Evolutionary conservation across 2,797 vertebrate genomes (phyloP), one percentile per base, ranked within the genome.

Genomic region (Moxostoma hubbsi): DNA sequence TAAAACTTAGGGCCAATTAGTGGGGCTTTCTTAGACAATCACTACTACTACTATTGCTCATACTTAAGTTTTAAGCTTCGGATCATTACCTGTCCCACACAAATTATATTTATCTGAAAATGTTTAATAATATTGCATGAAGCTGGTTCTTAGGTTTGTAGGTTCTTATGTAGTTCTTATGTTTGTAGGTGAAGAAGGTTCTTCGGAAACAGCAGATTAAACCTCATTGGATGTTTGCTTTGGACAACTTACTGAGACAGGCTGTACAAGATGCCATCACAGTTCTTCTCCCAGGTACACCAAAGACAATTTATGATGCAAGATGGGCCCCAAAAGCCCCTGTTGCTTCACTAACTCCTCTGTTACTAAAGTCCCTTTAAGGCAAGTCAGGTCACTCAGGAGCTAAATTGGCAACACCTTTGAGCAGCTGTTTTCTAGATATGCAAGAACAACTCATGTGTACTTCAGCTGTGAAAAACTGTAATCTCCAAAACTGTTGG

Each of bases 221-320:
- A 82, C 97, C 97, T 75, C 97, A 98, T 84, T 98, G 96, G 97
- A 96, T 98, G 96, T 98, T 98, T 81, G 96, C 96, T 5, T 89
- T 98, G 87, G 96, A 98, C 70, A 95, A 95, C 6, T 93, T 97
- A 75, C 87, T 97, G 77, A 94, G 95, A 73, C 94, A 93, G 53
- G 92, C 96, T 0, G 96, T 97, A 0, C 94, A 96, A 85, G 95
- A 94, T 0, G 90, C 95, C 64, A 87, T 97, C 81, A 92, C 93
- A 0, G 87, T 95, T 51, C 92, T 98, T 1, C 86, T 93, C 7
- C 92, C 93, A 88, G 96, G 96, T 97, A 85, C 10, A 54, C 9
- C 9, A 70, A 77, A 3, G 6, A n/a, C 16, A 57, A 8, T 5
- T 3, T 45, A 0, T 10, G 6, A 58, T 11, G 4, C 13, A 47